phyloP scores from a whole-genome alignment of 2,113 vertebrate genomes.

The Ceuthmochares aereus region DNA sequence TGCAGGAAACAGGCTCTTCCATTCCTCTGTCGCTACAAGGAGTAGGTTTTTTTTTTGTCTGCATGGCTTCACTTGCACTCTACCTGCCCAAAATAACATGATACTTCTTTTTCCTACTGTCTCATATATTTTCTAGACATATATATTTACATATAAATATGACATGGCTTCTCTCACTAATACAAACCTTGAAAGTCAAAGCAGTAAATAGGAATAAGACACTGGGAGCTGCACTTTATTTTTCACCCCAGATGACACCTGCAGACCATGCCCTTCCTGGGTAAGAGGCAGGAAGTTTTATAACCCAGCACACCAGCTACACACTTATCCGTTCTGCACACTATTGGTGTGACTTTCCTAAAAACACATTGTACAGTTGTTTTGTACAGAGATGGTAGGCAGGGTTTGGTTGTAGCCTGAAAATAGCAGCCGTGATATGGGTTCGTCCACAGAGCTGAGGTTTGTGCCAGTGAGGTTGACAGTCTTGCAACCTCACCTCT shows the following conservation, averaged over 20 bases:
- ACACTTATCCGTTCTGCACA: background rate
- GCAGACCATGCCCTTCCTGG: constrained; percentile 61
- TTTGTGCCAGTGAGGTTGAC: background rate
- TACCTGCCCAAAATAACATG: background rate
- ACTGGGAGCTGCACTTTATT: background rate
- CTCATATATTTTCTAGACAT: background rate
- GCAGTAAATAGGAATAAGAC: background rate
- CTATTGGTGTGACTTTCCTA: background rate
- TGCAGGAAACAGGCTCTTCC: background rate
- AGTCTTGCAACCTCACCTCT: constrained; percentile 19
- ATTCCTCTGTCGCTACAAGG: background rate
- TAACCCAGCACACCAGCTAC: background rate
- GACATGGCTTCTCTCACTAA: background rate
- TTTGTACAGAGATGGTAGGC: fast-evolving
- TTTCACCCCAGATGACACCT: constrained; percentile 27
- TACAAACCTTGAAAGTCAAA: constrained; percentile 8
- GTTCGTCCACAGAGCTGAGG: background rate
- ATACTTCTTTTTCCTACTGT: background rate
- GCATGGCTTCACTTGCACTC: background rate
- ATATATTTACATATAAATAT: background rate
- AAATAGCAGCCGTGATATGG: background rate
- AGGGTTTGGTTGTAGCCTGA: background rate
- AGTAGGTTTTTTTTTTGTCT: background rate
- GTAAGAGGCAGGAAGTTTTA: constrained; percentile 48
- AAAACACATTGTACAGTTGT: background rate